phyloP scores from a whole-genome alignment of 1,140 invertebrate genomes.

The Drosophila pallidifrons region DNA sequence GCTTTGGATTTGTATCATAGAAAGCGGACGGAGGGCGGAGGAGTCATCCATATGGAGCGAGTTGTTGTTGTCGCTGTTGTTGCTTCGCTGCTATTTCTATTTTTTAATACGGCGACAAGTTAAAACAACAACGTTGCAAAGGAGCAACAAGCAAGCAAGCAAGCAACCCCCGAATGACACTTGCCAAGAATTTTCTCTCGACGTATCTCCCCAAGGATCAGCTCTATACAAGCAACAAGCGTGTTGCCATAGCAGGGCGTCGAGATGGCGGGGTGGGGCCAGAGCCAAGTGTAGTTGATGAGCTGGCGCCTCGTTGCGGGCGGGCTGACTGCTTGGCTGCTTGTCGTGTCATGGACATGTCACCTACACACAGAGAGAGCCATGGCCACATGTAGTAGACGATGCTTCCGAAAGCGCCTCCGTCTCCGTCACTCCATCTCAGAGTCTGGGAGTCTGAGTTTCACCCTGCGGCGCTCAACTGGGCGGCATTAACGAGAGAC shows the following conservation, averaged over 20 bases:
- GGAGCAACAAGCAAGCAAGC: constrained; percentile 51
- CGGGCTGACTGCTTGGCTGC: constrained; percentile 11
- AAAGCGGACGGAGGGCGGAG: neutral
- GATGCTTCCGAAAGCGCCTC: constrained; percentile 20
- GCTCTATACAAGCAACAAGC: constrained; percentile 27
- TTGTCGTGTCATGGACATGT: constrained; percentile 62
- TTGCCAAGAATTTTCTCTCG: constrained; percentile 54
- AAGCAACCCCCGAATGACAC: constrained; percentile 66
- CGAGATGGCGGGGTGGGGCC: neutral
- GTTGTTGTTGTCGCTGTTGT: constrained; percentile 38
- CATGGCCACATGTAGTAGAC: constrained; percentile 49
- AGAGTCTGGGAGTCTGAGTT: constrained; percentile 2
- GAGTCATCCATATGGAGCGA: constrained; percentile 67
- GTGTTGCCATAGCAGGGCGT: constrained; percentile 60
- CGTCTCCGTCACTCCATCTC: constrained; percentile 1
- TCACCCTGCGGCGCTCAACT: constrained; percentile 57
- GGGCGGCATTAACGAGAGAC: constrained; percentile 70
- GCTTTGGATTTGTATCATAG: constrained; percentile 11
- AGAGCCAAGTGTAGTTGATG: constrained; percentile 58
- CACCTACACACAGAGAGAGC: constrained; percentile 57
- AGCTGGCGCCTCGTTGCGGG: constrained; percentile 71
- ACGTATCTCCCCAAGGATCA: constrained; percentile 72
- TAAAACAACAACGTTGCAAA: constrained; percentile 63
- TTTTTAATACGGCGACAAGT: constrained; percentile 78
- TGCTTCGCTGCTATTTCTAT: constrained; percentile 63